Evolutionary conservation across 1,140 invertebrate species (phyloP), one percentile per base, ranked within the genome.

Genomic region (Sinonovacula constricta): DNA sequence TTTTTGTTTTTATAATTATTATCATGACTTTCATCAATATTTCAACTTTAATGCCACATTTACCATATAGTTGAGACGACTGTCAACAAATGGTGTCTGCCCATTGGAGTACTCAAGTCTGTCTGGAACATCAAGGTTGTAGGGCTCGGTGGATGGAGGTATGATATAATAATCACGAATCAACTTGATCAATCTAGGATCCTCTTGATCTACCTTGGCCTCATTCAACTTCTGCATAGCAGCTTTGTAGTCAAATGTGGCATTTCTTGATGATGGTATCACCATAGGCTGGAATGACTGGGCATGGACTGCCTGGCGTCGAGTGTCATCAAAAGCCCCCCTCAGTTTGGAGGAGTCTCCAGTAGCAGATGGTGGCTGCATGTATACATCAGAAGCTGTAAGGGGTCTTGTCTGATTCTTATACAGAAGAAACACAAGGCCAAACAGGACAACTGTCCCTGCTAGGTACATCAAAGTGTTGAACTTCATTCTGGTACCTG

Each of bases 61-160:
- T 82, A 82, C 81, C 5, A 82, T 82, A 33, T 79, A 82, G 54
- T 82, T 79, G 0, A 82, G 45, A 22, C 81, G 62, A 31, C 81
- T 82, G 33, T 82, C 81, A 26, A 82, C 45, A 65, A 82, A 79
- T 26, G 81, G 81, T 18, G 81, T 79, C 54, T 82, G 81, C 31
- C 81, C 81, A 59, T 82, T 79, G 3, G 81, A 82, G 39, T 65
- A 82, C 31, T 82, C 81, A 14, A 82, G 53, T 60, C 71, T 62
- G 4, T 76, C 34, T 18, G 76, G 71, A n/a, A 28, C 59, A 5
- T 36, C 26, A 12, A 82, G 51, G 24, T 70, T 65, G 45, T 82
- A 82, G 22, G 69, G 39, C 45, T 70, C 70, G 5, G 34, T 49
- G 4, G 76, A 79, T 53, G 81, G 81, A 28, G 66, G 81, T 12